Conservation (phyloP, 2,797 vertebrate species). For the Xiphophorus birchmanni region DNA sequence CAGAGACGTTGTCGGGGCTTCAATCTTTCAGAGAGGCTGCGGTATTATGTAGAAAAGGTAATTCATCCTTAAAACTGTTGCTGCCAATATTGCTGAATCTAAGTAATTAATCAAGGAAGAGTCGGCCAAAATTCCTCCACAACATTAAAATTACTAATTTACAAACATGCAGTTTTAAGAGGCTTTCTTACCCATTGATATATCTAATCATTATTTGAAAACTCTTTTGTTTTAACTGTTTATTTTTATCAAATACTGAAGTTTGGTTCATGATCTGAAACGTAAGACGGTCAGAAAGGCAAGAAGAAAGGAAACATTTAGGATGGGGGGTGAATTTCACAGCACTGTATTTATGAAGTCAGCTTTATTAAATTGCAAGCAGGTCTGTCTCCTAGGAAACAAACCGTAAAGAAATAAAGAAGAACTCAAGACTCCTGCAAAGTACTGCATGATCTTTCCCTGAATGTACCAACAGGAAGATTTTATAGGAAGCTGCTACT, state of each 20-base stretch:
- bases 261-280: not conserved
- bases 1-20: not conserved
- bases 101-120: not conserved
- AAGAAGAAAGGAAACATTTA: not conserved
- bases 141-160: not conserved
- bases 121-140: not conserved
- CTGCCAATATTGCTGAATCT: no score
- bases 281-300: not conserved
- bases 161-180: not conserved
- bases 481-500: not conserved
- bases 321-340: not conserved
- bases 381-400: slow-evolving; percentile 1
- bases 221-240: not conserved
- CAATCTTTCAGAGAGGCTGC: not conserved
- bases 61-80: not conserved
- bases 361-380: not conserved
- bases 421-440: not conserved
- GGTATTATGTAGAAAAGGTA: not conserved
- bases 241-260: not conserved
- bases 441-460: not conserved
- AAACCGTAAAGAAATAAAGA: not conserved
- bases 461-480: not conserved
- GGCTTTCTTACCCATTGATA: not conserved
- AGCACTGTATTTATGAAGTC: not conserved
- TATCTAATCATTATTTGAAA: not conserved